phyloP scores from a whole-genome alignment of 1,140 invertebrate species.

The Heliothis virescens region DNA sequence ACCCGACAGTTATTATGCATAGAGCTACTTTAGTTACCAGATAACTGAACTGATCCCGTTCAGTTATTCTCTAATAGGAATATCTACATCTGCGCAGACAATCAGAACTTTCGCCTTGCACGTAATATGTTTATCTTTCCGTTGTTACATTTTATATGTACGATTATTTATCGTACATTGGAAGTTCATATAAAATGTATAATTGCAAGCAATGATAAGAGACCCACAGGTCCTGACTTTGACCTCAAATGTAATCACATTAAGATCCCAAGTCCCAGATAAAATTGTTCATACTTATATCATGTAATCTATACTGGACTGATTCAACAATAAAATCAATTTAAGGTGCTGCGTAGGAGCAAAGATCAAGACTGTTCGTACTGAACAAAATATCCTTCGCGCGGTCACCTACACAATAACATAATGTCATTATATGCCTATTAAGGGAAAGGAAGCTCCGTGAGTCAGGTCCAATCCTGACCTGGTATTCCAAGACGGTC shows the following conservation, averaged over 20 bases:
- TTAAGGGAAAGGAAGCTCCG: slow-evolving; percentile 34
- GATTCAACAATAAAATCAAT: slow-evolving; percentile 3
- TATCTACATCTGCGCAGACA: not conserved
- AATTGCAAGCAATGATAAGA: no score
- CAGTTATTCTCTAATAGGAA: not conserved
- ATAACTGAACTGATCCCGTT: not conserved
- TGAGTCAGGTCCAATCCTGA: slow-evolving; percentile 47
- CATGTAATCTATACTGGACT: no score
- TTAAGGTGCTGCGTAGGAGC: slow-evolving; percentile 14
- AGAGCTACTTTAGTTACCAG: no score
- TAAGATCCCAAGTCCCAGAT: no score
- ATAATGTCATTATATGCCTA: slow-evolving; percentile 24
- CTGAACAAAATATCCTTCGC: slow-evolving; percentile 15
- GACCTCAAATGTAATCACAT: no score
- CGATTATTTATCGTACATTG: no score
- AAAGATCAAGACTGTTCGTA: not conserved
- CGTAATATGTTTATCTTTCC: not conserved
- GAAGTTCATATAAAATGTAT: no score
- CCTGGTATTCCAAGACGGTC: slow-evolving; percentile 35
- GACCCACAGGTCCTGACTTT: no score
- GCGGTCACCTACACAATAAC: slow-evolving; percentile 4
- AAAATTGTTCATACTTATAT: no score
- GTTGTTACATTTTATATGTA: no score
- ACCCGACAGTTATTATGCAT: no score
- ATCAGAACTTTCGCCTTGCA: not conserved